phyloP scores from a whole-genome alignment of 2,113 vertebrate species.

The Carettochelys insculpta region DNA sequence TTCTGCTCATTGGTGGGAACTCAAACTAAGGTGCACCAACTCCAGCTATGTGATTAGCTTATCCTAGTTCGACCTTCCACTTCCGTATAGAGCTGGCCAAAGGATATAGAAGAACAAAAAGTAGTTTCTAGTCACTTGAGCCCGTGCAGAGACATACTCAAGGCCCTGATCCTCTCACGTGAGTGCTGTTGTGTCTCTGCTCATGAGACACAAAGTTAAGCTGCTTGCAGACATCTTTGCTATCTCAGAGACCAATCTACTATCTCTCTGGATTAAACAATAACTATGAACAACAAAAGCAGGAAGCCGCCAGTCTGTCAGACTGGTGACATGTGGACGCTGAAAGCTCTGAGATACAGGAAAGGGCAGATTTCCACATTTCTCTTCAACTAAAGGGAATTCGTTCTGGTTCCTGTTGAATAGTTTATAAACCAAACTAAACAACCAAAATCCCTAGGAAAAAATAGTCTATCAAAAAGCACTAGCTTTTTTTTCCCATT shows the following conservation, averaged over 20 bases:
- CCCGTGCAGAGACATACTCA: not conserved
- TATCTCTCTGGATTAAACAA: not conserved
- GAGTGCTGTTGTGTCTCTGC: not conserved
- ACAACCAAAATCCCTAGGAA: not conserved
- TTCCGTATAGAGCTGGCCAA: too few species aligned
- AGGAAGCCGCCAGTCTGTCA: not conserved
- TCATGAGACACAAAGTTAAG: not conserved
- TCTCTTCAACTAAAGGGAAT: not conserved
- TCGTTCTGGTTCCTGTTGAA: not conserved
- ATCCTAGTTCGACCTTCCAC: too few species aligned
- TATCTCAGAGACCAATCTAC: not conserved
- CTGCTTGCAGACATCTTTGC: not conserved
- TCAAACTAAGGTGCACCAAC: too few species aligned
- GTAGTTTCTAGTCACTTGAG: rapidly evolving
- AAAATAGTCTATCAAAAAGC: not conserved
- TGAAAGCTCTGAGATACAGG: not conserved
- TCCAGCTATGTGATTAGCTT: too few species aligned
- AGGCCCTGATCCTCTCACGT: not conserved
- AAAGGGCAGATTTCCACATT: not conserved
- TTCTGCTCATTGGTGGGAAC: too few species aligned
- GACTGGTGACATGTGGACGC: not conserved
- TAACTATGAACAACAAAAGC: not conserved
- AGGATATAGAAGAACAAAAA: not conserved
- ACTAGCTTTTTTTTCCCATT: not conserved
- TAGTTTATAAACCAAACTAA: not conserved